Conservation (phyloP, 2,888 invertebrate genomes). For the Ichneumoninae sp. region DNA sequence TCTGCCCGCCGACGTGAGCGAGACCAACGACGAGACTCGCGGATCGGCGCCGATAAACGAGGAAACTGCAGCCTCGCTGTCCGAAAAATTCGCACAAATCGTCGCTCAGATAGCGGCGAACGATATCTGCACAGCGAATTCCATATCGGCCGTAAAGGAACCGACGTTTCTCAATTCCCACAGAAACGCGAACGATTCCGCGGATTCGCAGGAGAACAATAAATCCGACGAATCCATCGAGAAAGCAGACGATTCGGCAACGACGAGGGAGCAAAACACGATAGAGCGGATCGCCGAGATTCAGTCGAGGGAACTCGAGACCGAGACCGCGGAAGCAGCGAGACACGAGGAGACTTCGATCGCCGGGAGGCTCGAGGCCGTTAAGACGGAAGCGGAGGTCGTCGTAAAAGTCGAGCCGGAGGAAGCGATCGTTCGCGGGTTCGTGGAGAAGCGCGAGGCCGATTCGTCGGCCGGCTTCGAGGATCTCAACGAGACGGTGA, state of each 20-base stretch:
- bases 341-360: not conserved
- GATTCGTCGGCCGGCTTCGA: slow-evolving; percentile 35
- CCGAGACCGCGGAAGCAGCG: not conserved
- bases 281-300: slow-evolving; percentile 10
- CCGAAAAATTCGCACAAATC: slow-evolving; percentile 40
- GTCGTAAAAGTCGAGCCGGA: slow-evolving; percentile 2
- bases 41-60: not conserved
- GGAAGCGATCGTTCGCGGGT: slow-evolving; percentile 16
- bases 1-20: slow-evolving; percentile 11
- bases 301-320: not conserved
- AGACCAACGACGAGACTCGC: not conserved
- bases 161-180: slow-evolving; percentile 55
- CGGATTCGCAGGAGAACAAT: not conserved
- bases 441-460: slow-evolving; percentile 11
- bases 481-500: slow-evolving; percentile 49
- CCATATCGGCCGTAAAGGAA: slow-evolving; percentile 51
- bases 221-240: not conserved
- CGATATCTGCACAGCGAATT: slow-evolving; percentile 8
- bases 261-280: not conserved
- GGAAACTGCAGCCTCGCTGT: not conserved
- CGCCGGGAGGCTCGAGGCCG: not conserved
- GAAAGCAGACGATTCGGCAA: not conserved
- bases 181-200: slow-evolving; percentile 24
- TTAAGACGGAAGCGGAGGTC: not conserved
- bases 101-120: slow-evolving; percentile 24